A percentile compares a stretch with the other conserved stretches of the same genome.
These are phyloP conservation scores for Anolis carolinensis DNA, from an alignment of 2,113 vertebrate species.

Conservation along the genomic window DNA sequence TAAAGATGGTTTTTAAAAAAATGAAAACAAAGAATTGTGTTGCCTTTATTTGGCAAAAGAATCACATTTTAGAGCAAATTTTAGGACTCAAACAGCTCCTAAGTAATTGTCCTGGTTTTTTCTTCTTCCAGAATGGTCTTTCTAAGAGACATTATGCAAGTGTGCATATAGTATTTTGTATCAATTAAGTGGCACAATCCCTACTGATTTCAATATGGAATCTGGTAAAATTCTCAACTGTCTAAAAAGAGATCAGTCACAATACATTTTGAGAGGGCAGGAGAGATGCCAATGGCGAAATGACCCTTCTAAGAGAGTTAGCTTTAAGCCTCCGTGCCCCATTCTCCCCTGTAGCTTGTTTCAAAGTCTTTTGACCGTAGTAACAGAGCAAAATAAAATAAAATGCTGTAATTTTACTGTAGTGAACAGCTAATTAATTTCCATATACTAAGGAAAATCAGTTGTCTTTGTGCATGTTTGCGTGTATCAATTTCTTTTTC, in stretches of 20 bases:
- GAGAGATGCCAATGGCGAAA: background rate
- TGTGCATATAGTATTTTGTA: slow-evolving; percentile 46
- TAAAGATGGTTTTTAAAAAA: slow-evolving; percentile 48
- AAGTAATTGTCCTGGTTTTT: slow-evolving; percentile 42
- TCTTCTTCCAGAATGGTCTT: slow-evolving; percentile 55
- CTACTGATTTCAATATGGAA: slow-evolving; percentile 33
- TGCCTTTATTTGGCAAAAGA: slow-evolving; percentile 60
- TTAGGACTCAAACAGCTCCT: slow-evolving; percentile 14
- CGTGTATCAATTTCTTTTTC: slow-evolving; percentile 53
- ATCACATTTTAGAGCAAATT: slow-evolving; percentile 43
- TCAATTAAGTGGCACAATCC: slow-evolving; percentile 56
- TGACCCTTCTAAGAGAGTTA: slow-evolving; percentile 36
- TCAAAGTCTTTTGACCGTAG: slow-evolving; percentile 15
- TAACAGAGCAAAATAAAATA: slow-evolving; percentile 26
- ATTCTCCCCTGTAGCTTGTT: too few species aligned
- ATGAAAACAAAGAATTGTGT: slow-evolving; percentile 39
- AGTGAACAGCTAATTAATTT: slow-evolving; percentile 58
- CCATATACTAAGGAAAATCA: slow-evolving; percentile 18
- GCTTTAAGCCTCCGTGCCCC: slow-evolving; percentile 10
- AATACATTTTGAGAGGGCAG: slow-evolving; percentile 15
- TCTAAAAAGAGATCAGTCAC: slow-evolving; percentile 43
- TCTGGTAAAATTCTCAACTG: background rate
- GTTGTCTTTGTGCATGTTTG: slow-evolving; percentile 44
- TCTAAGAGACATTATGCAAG: slow-evolving; percentile 55
- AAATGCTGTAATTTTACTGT: slow-evolving; percentile 15